Conservation (phyloP, 1,140 invertebrate species). For the Orius insidiosus region DNA sequence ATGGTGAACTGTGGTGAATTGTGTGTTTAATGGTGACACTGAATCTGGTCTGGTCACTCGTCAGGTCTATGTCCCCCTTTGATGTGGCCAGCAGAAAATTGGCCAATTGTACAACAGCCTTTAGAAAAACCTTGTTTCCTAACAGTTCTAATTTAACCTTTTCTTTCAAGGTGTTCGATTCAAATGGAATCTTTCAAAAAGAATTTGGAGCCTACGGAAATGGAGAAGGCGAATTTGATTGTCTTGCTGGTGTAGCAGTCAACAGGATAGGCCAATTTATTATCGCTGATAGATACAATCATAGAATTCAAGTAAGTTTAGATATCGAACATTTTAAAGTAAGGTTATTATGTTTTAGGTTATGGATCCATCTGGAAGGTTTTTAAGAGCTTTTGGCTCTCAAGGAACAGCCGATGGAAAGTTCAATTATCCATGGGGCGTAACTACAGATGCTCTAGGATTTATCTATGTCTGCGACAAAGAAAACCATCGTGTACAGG, state of each 20-base stretch:
- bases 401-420: slow-evolving; percentile 77
- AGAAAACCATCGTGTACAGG: slow-evolving; percentile 90
- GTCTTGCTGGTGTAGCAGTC: slow-evolving; percentile 85
- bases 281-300: slow-evolving; percentile 91
- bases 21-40: no score
- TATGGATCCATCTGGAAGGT: slow-evolving; percentile 81
- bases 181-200: slow-evolving; percentile 72
- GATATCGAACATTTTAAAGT: no score
- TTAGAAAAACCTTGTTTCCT: no score
- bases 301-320: slow-evolving; percentile 67
- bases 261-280: slow-evolving; percentile 92
- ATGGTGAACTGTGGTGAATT: no score
- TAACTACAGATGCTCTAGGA: slow-evolving; percentile 89
- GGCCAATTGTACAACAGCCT: no score
- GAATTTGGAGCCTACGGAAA: slow-evolving; percentile 90
- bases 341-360: slow-evolving; percentile 41
- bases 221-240: slow-evolving; percentile 91
- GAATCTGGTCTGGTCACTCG: no score
- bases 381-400: slow-evolving; percentile 78
- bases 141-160: no score
- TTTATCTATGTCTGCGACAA: slow-evolving; percentile 99
- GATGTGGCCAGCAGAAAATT: no score
- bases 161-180: slow-evolving; percentile 62
- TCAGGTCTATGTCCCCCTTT: no score
- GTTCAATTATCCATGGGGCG: slow-evolving; percentile 97